Base-by-base conservation (phyloP, 2,113 vertebrate species). In the Dolichotis patagonum region DNA sequence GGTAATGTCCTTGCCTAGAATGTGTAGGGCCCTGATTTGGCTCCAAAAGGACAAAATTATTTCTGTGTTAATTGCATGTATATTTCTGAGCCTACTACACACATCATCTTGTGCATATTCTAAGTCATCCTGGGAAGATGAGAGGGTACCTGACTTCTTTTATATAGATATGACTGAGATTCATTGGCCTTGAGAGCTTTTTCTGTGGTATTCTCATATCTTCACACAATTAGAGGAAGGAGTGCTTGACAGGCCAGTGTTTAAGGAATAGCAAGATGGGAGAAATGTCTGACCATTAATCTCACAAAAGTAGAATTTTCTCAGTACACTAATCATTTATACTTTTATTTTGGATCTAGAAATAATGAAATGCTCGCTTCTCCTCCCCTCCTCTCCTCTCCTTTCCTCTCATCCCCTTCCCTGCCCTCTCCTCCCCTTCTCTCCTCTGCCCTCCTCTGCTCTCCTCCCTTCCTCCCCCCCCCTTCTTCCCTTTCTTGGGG, bases 221-320 rank as follows among this genome's bases (percentile, higher is more conserved):
- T 60, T 3, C 41, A 46, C 46, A 60, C 19, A 63, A 38, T 19
- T 35, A 7, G 46, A 41, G 30, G 54, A 80, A 85, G 73, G 46
- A 38, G 54, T 30, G 65, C 91, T 67, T 43, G 35, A 17, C 19
- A 87, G 78, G 17, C 3, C 2, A 41, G 28, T 69, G 41, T 92
- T 90, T 90, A 90, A 95, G 80, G 24, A 89, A 89, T 10, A 90
- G 46, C 43, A 86, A 87, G 46, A 87, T 10, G 86, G 10, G 54
- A 89, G 54, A 58, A 81, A 65, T 38, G 7, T 62, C 22, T 67
- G 35, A n/a, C 10, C 4, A 10, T 88, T 77, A 26, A 87, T 28
- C 24, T 86, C 11, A 58, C 14, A 60, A 63, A 75, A 17, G 12
- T 52, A 69, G 63, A 77, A 69, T 94, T 95, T 85, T 91, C 49